phyloP scores from a whole-genome alignment of 2,888 invertebrate genomes.

The Watsonalla cultraria region DNA sequence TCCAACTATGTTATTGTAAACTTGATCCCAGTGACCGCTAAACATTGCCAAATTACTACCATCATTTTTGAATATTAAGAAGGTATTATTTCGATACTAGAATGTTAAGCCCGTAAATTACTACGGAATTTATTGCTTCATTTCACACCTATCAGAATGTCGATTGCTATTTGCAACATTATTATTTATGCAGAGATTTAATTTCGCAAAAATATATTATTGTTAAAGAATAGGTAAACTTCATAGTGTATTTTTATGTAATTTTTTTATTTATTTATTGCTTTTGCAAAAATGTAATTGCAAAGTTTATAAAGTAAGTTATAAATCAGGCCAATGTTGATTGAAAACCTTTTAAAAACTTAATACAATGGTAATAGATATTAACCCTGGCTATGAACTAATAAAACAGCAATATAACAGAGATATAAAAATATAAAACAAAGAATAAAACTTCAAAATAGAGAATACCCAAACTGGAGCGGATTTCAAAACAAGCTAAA shows the following conservation, averaged over 20 bases:
- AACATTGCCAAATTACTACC: background rate
- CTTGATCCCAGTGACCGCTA: background rate
- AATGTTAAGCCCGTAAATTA: constrained; percentile 5
- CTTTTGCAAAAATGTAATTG: too few relatives aligned
- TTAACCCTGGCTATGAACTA: too few relatives aligned
- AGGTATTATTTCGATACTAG: constrained; percentile 2
- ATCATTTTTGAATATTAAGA: background rate
- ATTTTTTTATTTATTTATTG: too few relatives aligned
- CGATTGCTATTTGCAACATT: background rate
- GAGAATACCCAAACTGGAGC: constrained; percentile 42
- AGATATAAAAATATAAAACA: constrained; percentile 5
- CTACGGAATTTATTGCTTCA: constrained; percentile 9
- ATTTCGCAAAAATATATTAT: constrained; percentile 24
- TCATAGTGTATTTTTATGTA: too few relatives aligned
- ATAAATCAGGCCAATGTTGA: too few relatives aligned
- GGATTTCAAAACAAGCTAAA: constrained; percentile 43
- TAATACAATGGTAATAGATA: too few relatives aligned
- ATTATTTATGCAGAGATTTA: constrained; percentile 13
- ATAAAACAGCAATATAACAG: too few relatives aligned
- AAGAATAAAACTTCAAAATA: constrained; percentile 15
- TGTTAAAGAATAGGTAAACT: too few relatives aligned
- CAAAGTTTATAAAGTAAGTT: too few relatives aligned
- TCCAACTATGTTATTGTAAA: background rate
- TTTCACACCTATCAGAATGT: constrained; percentile 7
- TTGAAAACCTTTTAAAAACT: too few relatives aligned